phyloP scores from a whole-genome alignment of 2,888 invertebrate species.

The Agrenia bidenticulata region DNA sequence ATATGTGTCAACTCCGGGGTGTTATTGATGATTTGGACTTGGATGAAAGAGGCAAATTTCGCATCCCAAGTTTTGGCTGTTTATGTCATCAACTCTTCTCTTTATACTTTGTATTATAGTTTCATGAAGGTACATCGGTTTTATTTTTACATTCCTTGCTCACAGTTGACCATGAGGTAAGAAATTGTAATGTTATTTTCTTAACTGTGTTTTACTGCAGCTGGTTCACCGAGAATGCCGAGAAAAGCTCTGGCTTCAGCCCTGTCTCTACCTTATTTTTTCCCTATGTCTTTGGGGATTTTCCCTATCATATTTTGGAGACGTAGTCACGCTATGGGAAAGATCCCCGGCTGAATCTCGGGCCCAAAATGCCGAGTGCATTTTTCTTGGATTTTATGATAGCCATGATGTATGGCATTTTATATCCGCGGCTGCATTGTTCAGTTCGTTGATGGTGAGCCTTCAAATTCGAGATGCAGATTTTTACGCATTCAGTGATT shows the following conservation, averaged over 20 bases:
- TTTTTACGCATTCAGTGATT: not conserved
- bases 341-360: constrained; percentile 56
- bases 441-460: constrained; percentile 57
- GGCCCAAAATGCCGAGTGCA: constrained; percentile 55
- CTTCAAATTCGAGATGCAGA: not conserved
- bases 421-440: constrained; percentile 57
- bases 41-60: constrained; percentile 56
- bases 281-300: constrained; percentile 26
- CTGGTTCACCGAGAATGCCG: constrained; percentile 29
- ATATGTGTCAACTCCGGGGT: constrained; percentile 15
- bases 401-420: constrained; percentile 59
- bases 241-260: constrained; percentile 24
- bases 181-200: too few relatives aligned
- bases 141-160: not conserved
- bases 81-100: constrained; percentile 60
- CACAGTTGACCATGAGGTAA: not conserved
- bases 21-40: constrained; percentile 33
- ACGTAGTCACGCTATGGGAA: constrained; percentile 40
- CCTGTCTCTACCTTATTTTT: constrained; percentile 32
- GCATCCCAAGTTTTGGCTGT: constrained; percentile 60
- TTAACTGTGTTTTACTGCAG: constrained; percentile 17
- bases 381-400: constrained; percentile 57
- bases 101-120: constrained; percentile 60
- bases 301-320: constrained; percentile 33
- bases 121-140: constrained; percentile 59